Percentiles rank a stretch among this genome's conserved stretches.
These are phyloP conservation scores for Catalaphyllia jardinei DNA, from an alignment of 64 coral and sea anemone genomes.

Conservation along the genomic window DNA sequence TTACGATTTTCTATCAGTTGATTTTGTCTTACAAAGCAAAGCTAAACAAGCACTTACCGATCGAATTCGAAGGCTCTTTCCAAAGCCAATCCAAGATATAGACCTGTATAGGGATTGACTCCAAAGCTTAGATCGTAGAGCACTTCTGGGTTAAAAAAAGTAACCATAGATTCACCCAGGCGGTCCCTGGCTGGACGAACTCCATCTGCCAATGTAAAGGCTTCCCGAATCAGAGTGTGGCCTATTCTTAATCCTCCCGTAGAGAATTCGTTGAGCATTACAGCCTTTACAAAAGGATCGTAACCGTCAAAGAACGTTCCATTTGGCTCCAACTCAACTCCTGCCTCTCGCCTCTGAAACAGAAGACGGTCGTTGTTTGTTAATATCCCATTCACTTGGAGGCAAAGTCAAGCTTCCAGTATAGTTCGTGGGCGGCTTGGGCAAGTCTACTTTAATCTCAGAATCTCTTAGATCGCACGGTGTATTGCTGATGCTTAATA, in stretches of 20 bases:
- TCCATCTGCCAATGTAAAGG: neutral
- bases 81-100: neutral
- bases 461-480: too few species aligned
- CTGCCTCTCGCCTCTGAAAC: neutral
- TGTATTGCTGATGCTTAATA: too few species aligned
- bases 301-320: conserved; percentile 6
- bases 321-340: neutral
- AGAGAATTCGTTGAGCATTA: neutral
- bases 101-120: neutral
- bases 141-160: neutral
- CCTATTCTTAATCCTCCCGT: conserved; percentile 64
- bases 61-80: too few species aligned
- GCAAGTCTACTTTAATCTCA: too few species aligned
- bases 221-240: conserved; percentile 45
- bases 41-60: too few species aligned
- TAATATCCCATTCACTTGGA: too few species aligned
- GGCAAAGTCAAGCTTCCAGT: too few species aligned
- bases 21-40: too few species aligned
- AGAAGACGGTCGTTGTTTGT: neutral
- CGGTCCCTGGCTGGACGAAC: too few species aligned
- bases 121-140: neutral
- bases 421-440: too few species aligned
- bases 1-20: too few species aligned
- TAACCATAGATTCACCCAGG: too few species aligned
- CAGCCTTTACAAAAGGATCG: neutral